Evolutionary conservation across 35 echinoderm and acorn worm genomes (phyloP), one percentile per base, ranked within the genome.

Genomic region (Diadema setosum): DNA sequence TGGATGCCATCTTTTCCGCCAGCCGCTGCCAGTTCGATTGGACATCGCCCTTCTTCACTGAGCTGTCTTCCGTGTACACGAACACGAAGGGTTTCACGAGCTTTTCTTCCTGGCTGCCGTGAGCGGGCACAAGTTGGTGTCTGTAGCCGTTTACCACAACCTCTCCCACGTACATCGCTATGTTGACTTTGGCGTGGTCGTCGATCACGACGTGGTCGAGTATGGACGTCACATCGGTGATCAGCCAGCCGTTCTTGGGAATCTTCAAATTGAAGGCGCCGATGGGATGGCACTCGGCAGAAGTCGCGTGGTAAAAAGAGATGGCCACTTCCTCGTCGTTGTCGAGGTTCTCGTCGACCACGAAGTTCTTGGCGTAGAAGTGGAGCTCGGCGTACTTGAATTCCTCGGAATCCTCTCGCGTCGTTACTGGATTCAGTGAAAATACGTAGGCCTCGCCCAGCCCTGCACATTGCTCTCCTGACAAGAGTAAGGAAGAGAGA

Each of bases 1-100:
- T 39, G 6, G 41, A 42, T 30, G 29, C 26, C 7, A 69, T 33
- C 42, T 90, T 42, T 24, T 81, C 45, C 7, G 87, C 48, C 18
- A 61, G 58, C 16, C 81, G 17, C 17, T 82, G 42, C 88, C 88
- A 90, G 21, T 59, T 44, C 39, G 81, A 75, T 5, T 69, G 80
- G 44, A 81, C 58, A 33, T 82, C 58, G 74, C 65, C 69, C 9
- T 60, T 78, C 21, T 35, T 36, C 24, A 59, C 59, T 0, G 59
- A 42, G 0, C 64, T 61, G 16, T 90, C 88, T 42, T 83, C 58
- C 3, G 88, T 82, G 21, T 55, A 90, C 41, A 90, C 42, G 50
- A 90, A 70, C 41, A 90, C 41, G 45, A 90, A 90, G 34, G 88
- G 88, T 30, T 82, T 81, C 7, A 64, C 61, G 16, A 64, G 44